phyloP scores from a whole-genome alignment of 2,888 invertebrate species.

The Byasa hedistus region DNA sequence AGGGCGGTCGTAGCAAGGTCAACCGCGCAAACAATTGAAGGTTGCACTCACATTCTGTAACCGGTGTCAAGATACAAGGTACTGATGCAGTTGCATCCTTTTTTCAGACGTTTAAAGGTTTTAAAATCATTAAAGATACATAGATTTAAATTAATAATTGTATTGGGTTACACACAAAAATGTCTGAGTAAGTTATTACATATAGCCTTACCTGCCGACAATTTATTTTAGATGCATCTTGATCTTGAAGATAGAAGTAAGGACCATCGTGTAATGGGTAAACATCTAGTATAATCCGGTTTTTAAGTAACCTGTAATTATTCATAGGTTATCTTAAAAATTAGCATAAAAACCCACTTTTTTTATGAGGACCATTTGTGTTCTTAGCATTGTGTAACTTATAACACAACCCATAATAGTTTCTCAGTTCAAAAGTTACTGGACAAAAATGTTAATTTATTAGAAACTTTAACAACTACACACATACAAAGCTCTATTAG shows the following conservation, averaged over 20 bases:
- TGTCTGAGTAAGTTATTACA: background rate
- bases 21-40: too few relatives aligned
- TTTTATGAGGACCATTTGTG: too few relatives aligned
- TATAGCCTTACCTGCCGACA: constrained; percentile 49
- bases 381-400: too few relatives aligned
- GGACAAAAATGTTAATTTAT: background rate
- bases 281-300: constrained; percentile 34
- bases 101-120: too few relatives aligned
- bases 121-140: background rate
- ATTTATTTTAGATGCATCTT: constrained; percentile 42
- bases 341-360: background rate
- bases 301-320: constrained; percentile 33
- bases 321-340: background rate
- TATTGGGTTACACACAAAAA: background rate
- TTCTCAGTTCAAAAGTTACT: background rate
- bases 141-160: background rate
- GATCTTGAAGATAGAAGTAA: constrained; percentile 36
- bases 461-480: background rate
- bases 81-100: too few relatives aligned
- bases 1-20: too few relatives aligned
- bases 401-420: too few relatives aligned
- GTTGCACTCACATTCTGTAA: too few relatives aligned
- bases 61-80: too few relatives aligned
- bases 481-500: background rate
- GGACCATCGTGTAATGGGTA: constrained; percentile 40